Base-by-base conservation (phyloP, 2,797 vertebrate species). In the Hemibagrus guttatus region DNA sequence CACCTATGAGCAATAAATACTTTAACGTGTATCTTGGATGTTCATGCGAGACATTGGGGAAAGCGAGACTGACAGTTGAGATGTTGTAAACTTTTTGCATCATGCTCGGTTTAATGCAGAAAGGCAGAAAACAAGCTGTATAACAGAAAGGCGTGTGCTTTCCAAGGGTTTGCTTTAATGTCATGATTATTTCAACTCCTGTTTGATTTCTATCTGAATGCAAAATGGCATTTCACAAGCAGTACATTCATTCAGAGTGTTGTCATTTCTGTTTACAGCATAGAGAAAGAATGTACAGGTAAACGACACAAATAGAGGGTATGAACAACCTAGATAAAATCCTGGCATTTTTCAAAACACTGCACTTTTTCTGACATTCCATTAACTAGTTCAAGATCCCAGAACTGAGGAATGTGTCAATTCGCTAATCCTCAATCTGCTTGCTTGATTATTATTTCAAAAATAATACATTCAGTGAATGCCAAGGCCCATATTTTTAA, bases 11-110 rank as follows among this genome's bases (percentile, higher is more conserved):
- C 81, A 85, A 59, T 92, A 90, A 90, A 90, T 86, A 71, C 72
- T 86, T 91, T 80, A 87, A 87, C 92, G 89, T 91, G 90, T 86
- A 90, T 91, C 81, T 89, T 88, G 90, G 79, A 85, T 92, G 74
- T 88, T 86, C 81, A 82, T 49, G 7, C 46, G 89, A 87, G 78
- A 92, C 83, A 69, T 23, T 59, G 69, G 81, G 52, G 58, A 28
- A 69, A 74, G 80, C 76, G 52, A 63, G 85, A 85, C 72, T 82
- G 78, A 85, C 58, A 81, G 49, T 19, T 61, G 69, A 87, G 68
- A 81, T 54, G 61, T 79, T 68, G 66, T 80, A 82, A 83, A 87
- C 39, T 91, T 90, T 91, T 91, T 87, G 82, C 69, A 81, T 90
- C 69, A 81, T 90, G 88, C 69, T 58, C 82, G 26, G 85, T 56